Percentiles rank a stretch among this genome's conserved stretches.
Evolutionary conservation across 2,797 vertebrate species (phyloP).

Genomic region (Protosalanx chinensis): DNA sequence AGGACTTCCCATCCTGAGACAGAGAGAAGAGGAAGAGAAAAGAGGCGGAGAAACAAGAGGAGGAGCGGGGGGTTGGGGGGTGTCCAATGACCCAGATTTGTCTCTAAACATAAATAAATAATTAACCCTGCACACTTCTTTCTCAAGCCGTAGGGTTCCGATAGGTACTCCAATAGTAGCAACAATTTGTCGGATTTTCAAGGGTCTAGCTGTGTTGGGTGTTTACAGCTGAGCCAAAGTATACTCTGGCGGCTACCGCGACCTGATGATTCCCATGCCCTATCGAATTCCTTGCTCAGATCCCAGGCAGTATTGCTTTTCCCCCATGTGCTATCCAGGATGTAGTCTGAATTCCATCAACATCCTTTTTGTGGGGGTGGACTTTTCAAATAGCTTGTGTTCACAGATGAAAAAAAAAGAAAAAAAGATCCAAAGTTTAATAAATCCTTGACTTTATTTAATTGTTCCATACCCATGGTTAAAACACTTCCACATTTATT

Average conservation of each 20-base stretch:
- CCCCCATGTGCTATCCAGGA: conserved; percentile 83
- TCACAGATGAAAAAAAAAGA: not conserved
- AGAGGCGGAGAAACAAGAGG: not conserved
- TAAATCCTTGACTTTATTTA: not conserved
- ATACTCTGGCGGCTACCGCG: conserved; percentile 85
- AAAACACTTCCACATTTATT: not conserved
- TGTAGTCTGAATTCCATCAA: conserved; percentile 93
- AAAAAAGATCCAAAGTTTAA: not conserved
- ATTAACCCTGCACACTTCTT: conserved; percentile 66
- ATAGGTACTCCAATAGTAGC: conserved; percentile 76
- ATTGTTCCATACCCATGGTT: not conserved
- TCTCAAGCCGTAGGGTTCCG: conserved; percentile 50
- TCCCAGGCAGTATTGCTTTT: conserved; percentile 78
- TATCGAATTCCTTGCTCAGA: conserved; percentile 84
- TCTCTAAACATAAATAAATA: conserved; percentile 78
- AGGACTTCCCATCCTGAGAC: conserved; percentile 50
- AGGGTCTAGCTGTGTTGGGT: conserved; percentile 62
- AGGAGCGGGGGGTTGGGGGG: conserved; percentile 35
- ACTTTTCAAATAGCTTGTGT: conserved; percentile 70
- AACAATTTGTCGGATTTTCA: conserved; percentile 54
- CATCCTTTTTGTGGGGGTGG: conserved; percentile 81
- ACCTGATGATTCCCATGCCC: conserved; percentile 94
- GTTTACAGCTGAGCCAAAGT: conserved; percentile 85
- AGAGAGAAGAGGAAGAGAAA: conserved; percentile 11
- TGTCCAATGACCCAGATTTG: conserved; percentile 81